A percentile compares a stretch with the other conserved stretches of the same genome.
Evolutionary conservation across 2,888 invertebrate species (phyloP).

Genomic region (Aspidiotus rigidus): DNA sequence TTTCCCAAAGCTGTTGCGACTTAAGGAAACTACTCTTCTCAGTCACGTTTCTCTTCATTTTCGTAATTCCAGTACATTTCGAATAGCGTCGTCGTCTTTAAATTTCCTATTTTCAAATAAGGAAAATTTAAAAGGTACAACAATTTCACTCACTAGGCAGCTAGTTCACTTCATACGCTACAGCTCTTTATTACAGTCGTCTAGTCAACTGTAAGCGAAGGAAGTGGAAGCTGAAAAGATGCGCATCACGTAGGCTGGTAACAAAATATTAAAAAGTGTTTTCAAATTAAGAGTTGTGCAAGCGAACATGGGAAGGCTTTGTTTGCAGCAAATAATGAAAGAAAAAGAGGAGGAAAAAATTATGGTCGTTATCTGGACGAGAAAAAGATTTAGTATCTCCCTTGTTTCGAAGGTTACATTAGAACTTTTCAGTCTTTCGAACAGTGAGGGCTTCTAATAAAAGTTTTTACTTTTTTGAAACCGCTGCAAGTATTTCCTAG

Average conservation of each 20-base stretch:
- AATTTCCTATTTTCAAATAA: not conserved
- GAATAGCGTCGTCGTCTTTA: not conserved
- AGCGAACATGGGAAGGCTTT: conserved; percentile 11
- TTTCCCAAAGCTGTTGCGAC: conserved; percentile 5
- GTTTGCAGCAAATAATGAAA: not conserved
- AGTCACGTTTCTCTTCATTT: conserved; percentile 24
- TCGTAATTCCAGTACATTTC: conserved; percentile 14
- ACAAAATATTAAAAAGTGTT: not conserved
- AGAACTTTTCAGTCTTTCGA: not conserved
- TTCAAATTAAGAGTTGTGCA: conserved; percentile 12
- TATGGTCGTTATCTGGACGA: conserved; percentile 15
- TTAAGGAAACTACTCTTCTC: conserved; percentile 5
- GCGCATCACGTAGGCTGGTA: no score
- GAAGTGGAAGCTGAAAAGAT: no score
- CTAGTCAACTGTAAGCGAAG: no score
- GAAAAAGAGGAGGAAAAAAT: not conserved
- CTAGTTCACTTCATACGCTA: no score
- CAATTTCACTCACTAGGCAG: no score
- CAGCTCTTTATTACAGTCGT: no score
- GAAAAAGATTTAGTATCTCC: conserved; percentile 10
- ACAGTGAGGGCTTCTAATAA: conserved; percentile 25
- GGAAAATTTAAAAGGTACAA: no score
- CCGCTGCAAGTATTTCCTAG: conserved; percentile 25
- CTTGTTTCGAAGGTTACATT: not conserved
- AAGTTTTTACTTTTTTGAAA: conserved; percentile 28